phyloP scores from a whole-genome alignment of 1,140 invertebrate species.

The Homarus americanus region DNA sequence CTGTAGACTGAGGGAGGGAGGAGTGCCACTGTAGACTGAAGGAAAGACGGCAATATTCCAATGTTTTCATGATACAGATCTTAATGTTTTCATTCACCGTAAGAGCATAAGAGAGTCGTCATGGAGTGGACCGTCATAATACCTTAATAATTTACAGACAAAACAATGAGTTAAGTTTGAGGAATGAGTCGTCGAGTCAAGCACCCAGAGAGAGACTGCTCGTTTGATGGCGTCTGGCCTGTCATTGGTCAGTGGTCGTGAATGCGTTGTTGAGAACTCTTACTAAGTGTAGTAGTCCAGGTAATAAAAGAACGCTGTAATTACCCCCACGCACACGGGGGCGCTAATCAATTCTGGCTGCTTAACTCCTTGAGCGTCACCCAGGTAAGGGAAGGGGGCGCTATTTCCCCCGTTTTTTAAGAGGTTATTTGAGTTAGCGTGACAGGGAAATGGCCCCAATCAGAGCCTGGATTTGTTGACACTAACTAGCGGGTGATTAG shows the following conservation, averaged over 20 bases:
- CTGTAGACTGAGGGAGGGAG: too few species aligned
- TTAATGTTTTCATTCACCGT: too few species aligned
- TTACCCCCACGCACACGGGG: conserved; percentile 3
- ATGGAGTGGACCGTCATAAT: too few species aligned
- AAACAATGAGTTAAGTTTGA: too few species aligned
- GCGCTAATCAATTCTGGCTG: neutral
- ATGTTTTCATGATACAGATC: too few species aligned
- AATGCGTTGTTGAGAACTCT: neutral
- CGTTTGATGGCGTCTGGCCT: neutral
- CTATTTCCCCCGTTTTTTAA: conserved; percentile 8
- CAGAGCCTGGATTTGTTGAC: conserved; percentile 34
- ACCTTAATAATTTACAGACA: too few species aligned
- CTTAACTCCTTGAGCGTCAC: neutral
- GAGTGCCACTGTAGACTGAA: too few species aligned
- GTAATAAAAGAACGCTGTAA: neutral
- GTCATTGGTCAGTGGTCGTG: neutral
- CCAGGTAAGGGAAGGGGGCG: neutral
- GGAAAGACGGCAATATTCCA: too few species aligned
- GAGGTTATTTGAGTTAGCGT: conserved; percentile 22
- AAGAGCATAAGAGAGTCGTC: too few species aligned
- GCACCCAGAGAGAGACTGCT: too few species aligned
- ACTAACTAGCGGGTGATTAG: conserved; percentile 11
- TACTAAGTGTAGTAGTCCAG: neutral
- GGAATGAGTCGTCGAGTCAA: too few species aligned
- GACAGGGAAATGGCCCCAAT: conserved; percentile 44